phyloP scores from a whole-genome alignment of 2,797 vertebrate species.

The Tachyglossus aculeatus region DNA sequence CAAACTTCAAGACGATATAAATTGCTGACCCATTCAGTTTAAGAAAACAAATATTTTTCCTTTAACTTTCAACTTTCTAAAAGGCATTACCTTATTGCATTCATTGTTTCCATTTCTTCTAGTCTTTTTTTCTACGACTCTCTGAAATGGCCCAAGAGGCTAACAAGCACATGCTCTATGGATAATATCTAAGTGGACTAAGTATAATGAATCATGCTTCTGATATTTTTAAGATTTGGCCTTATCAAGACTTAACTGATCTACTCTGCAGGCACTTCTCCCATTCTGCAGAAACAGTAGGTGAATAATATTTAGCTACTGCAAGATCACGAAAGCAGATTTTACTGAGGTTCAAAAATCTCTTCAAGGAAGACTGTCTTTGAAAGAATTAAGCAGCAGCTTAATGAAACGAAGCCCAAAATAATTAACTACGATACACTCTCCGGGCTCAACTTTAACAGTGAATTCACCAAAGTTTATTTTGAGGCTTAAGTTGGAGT shows the following conservation, averaged over 20 bases:
- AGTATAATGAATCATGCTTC: conserved; percentile 35
- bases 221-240: conserved; percentile 40
- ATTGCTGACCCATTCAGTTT: no score
- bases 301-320: conserved; percentile 13
- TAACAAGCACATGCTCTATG: conserved; percentile 35
- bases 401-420: conserved; percentile 17
- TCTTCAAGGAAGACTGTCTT: neutral
- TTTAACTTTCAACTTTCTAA: conserved; percentile 8
- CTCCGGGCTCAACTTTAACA: conserved; percentile 9
- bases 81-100: neutral
- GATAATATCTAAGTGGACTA: conserved; percentile 37
- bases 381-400: conserved; percentile 18
- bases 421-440: conserved; percentile 19
- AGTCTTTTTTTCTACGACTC: neutral
- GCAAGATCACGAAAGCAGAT: conserved; percentile 14
- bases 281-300: conserved; percentile 26
- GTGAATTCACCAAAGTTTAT: neutral
- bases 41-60: no score
- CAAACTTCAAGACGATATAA: conserved; percentile 4
- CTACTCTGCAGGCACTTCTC: conserved; percentile 24
- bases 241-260: conserved; percentile 45
- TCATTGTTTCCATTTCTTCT: conserved; percentile 3
- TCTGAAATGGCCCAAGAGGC: conserved; percentile 9
- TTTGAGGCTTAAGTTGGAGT: neutral
- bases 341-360: conserved; percentile 6